Base-by-base conservation (phyloP, 2,888 invertebrate genomes). In the Eupithecia tripunctaria region DNA sequence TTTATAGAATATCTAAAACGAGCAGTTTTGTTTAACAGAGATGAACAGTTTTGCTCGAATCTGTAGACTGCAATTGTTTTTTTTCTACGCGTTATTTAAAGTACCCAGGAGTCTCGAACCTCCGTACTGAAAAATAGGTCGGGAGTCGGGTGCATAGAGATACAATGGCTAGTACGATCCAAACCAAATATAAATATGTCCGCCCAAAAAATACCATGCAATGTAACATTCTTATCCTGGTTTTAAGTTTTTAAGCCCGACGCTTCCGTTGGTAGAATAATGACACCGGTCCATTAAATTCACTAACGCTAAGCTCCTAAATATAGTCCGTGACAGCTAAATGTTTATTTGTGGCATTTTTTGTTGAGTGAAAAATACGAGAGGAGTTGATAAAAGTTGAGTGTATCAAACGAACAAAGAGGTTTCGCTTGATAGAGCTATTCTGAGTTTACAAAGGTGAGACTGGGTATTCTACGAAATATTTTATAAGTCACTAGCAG, bases 201-300 rank as follows among this genome's bases (percentile, higher is more conserved):
- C 36, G 60, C 51, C 56, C 36, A 67, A 73, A 74, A 72, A 69
- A 69, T 59, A 38, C 29, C 32, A 59, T 47, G 60, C 51, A 62
- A 71, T 60, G 56, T 21, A 56, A 29, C 47, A 71, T 65, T 69
- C 41, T 72, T 47, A 72, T 64, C 69, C 76, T 72, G 73, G 68
- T 72, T 78, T 74, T 75, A 66, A 71, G 72, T 80, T 78, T 77
- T 79, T 72, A 74, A 78, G 72, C 71, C 72, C 56, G 15, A 89
- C 88, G 87, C 86, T 86, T 89, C 87, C 89, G 91, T 88, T 89
- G 85, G 84, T 87, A 89, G 88, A 91, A 89, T 90, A 91, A 91
- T 91, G 89, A 85, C 82, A 81, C 79, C 83, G 83, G 80, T 83
- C 89, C 90, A 91, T 91, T 92, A 90, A 90, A 88, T 85, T 84